phyloP scores from a whole-genome alignment of 92 coral and sea anemone genomes.

The Micromussa lordhowensis region DNA sequence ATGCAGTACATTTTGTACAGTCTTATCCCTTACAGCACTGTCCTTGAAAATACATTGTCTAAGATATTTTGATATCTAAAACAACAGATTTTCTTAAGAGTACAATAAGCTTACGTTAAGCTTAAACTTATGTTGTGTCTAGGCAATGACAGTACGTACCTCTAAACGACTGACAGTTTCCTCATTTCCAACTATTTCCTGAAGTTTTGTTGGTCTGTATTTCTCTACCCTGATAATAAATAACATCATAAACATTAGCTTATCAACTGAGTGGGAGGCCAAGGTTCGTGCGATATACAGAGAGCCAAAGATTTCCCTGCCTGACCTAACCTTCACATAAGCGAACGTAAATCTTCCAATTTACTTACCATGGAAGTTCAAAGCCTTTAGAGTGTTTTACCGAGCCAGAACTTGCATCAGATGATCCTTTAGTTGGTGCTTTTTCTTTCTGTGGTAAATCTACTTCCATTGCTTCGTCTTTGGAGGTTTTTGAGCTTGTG shows the following conservation, averaged over 20 bases:
- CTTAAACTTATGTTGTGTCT: too few species aligned
- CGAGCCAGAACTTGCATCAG: conserved; percentile 43
- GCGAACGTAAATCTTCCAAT: too few species aligned
- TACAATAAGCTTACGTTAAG: too few species aligned
- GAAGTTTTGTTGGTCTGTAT: conserved; percentile 91
- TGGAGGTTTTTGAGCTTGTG: conserved; percentile 36
- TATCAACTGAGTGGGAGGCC: too few species aligned
- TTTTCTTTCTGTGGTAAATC: conserved; percentile 60
- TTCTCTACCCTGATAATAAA: conserved; percentile 86
- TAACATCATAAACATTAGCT: background rate
- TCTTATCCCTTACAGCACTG: too few species aligned
- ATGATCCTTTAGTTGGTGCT: conserved; percentile 13
- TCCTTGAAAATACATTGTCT: too few species aligned
- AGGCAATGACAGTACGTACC: conserved; percentile 44
- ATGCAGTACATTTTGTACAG: too few species aligned
- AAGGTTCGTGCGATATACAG: too few species aligned
- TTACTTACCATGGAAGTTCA: conserved; percentile 91
- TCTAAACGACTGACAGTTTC: conserved; percentile 95
- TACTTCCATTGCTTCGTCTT: conserved; percentile 73
- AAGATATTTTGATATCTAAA: too few species aligned
- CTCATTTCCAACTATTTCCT: conserved; percentile 95
- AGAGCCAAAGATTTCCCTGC: too few species aligned
- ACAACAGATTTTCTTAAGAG: too few species aligned
- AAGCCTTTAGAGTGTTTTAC: conserved; percentile 78
- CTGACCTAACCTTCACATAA: too few species aligned